These are phyloP conservation scores for Heliocidaris tuberculata DNA, from an alignment of 35 echinoderm and acorn worm genomes.

Conservation along the genomic window DNA sequence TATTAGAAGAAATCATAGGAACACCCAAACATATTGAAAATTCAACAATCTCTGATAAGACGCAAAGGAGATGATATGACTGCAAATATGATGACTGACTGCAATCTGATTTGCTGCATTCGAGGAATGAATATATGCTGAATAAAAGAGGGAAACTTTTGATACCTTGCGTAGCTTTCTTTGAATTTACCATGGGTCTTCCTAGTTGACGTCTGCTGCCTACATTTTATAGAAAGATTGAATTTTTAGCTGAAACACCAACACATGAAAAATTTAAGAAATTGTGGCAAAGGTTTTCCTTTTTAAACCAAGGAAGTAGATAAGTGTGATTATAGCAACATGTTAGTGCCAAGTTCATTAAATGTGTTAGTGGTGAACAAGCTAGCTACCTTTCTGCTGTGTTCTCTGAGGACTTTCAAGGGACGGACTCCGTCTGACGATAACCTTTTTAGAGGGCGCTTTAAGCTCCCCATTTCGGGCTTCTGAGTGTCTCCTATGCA, in stretches of 20 bases:
- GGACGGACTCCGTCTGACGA: constrained; percentile 26
- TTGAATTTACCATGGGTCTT: not conserved
- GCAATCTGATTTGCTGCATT: constrained; percentile 16
- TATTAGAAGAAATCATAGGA: not conserved
- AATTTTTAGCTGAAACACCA: not conserved
- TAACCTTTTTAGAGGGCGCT: constrained; percentile 15
- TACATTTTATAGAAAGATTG: not conserved
- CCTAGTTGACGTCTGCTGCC: constrained; percentile 7
- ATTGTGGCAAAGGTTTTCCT: not conserved
- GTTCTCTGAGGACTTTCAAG: constrained; percentile 24
- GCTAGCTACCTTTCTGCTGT: constrained; percentile 7
- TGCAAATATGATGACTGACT: not conserved
- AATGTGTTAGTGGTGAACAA: constrained; percentile 5
- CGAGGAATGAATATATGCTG: not conserved
- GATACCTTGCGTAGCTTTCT: not conserved
- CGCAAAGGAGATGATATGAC: not conserved
- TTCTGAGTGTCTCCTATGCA: constrained; percentile 17
- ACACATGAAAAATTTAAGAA: not conserved
- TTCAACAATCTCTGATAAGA: not conserved
- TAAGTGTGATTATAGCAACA: not conserved
- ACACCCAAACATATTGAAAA: not conserved
- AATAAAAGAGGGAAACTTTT: not conserved
- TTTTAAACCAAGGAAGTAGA: not conserved
- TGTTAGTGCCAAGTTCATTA: not conserved
- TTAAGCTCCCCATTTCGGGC: constrained; percentile 27